phyloP scores from a whole-genome alignment of 2,888 invertebrate genomes.

The Hermaeophaga mercurialis region DNA sequence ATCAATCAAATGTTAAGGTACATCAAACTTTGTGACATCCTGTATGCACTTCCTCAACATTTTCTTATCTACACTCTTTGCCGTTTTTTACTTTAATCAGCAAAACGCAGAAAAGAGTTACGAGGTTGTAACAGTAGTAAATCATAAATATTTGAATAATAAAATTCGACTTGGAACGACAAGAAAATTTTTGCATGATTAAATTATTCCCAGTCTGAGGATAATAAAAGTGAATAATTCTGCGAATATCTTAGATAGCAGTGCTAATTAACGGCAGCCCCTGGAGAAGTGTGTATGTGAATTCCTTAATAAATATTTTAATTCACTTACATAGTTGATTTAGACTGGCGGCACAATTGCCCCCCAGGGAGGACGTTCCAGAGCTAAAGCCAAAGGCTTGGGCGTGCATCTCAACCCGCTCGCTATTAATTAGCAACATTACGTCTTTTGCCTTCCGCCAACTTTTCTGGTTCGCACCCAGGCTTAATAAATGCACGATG shows the following conservation, averaged over 20 bases:
- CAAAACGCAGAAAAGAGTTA: no score
- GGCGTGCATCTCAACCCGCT: constrained; percentile 26
- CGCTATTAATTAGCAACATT: constrained; percentile 57
- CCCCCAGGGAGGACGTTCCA: constrained; percentile 49
- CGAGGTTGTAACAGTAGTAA: no score
- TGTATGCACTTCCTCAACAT: no score
- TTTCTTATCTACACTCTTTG: no score
- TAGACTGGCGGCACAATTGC: constrained; percentile 55
- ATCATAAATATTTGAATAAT: constrained; percentile 10
- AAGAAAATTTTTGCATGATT: constrained; percentile 23
- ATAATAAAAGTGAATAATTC: constrained; percentile 35
- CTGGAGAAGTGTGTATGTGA: constrained; percentile 54
- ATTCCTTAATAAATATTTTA: constrained; percentile 59
- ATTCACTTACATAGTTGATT: constrained; percentile 58
- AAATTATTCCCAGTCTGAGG: constrained; percentile 32
- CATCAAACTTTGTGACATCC: no score
- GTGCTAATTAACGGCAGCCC: constrained; percentile 53
- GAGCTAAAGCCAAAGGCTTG: constrained; percentile 53
- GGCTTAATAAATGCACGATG: constrained; percentile 30
- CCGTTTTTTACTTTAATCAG: no score
- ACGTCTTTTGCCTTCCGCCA: constrained; percentile 48
- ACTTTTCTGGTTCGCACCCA: constrained; percentile 29
- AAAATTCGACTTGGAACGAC: constrained; percentile 16
- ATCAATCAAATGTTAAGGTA: no score
- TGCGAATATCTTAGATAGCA: constrained; percentile 53